These are phyloP conservation scores for Apoderus coryli DNA, from an alignment of 2,888 invertebrate genomes.

Conservation along the genomic window DNA sequence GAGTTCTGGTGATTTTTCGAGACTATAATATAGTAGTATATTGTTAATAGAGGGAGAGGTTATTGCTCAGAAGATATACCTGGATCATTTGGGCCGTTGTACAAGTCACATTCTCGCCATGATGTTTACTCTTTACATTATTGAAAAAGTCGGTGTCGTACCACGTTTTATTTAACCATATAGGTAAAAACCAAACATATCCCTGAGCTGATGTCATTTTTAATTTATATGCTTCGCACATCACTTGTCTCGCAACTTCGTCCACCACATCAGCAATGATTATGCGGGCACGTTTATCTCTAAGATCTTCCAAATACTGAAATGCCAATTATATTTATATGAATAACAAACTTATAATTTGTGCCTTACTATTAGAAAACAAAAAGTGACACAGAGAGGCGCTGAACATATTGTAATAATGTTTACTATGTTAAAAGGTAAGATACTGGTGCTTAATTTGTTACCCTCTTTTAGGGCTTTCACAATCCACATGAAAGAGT, in stretches of 20 bases:
- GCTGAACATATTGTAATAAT: no score
- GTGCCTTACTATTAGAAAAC: no score
- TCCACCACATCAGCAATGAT: constrained; percentile 71
- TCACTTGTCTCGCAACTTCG: constrained; percentile 53
- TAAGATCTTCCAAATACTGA: constrained; percentile 50
- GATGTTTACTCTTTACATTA: constrained; percentile 20
- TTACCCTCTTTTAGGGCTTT: no score
- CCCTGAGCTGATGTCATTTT: constrained; percentile 56
- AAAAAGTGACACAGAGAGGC: no score
- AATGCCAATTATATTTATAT: constrained; percentile 17
- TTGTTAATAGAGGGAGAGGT: no score
- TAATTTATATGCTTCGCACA: constrained; percentile 65
- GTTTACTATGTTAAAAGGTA: no score
- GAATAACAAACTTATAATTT: no score
- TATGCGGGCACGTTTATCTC: constrained; percentile 51
- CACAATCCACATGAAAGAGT: no score
- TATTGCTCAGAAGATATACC: constrained; percentile 24
- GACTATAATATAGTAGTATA: no score
- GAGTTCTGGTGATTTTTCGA: no score
- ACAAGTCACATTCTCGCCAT: constrained; percentile 37
- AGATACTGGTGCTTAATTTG: no score
- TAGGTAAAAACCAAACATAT: constrained; percentile 77
- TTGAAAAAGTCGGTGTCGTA: constrained; percentile 42
- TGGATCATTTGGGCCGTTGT: constrained; percentile 44
- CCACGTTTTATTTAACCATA: constrained; percentile 51